A percentile compares a stretch with the other conserved stretches of the same genome.
Evolutionary conservation across 1,140 invertebrate species (phyloP).

Genomic region (Whitmania pigra): DNA sequence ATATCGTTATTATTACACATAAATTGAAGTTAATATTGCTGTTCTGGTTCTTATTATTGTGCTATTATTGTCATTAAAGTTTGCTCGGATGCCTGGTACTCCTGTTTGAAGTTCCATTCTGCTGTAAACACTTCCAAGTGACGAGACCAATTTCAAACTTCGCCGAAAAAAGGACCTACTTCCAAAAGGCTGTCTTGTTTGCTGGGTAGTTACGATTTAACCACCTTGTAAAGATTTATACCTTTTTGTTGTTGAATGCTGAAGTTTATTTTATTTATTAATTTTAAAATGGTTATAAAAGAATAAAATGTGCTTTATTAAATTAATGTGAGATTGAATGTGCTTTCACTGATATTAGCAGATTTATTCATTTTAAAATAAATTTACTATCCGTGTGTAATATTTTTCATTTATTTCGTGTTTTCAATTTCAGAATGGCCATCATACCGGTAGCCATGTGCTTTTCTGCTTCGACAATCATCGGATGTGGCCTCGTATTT

Average conservation of each 20-base stretch:
- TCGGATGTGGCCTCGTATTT: constrained; percentile 19
- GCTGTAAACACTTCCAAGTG: constrained; percentile 16
- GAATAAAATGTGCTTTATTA: too few relatives aligned
- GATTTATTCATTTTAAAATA: too few relatives aligned
- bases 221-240: too few relatives aligned
- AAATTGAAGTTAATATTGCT: too few relatives aligned
- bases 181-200: constrained; percentile 22
- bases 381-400: too few relatives aligned
- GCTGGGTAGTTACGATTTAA: neutral
- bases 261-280: too few relatives aligned
- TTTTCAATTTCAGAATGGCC: constrained; percentile 18
- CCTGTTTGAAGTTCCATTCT: constrained; percentile 21
- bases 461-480: constrained; percentile 11
- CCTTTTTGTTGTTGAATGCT: too few relatives aligned
- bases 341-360: neutral
- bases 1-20: too few relatives aligned
- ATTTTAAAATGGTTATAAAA: neutral
- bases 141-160: constrained; percentile 21
- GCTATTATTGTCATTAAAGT: constrained; percentile 16
- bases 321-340: neutral
- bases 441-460: constrained; percentile 23
- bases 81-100: constrained; percentile 12
- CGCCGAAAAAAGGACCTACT: constrained; percentile 14
- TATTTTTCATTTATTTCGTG: neutral
- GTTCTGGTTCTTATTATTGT: too few relatives aligned